Evolutionary conservation across 2,888 invertebrate species (phyloP).

Genomic region (Ceriagrion tenellum): DNA sequence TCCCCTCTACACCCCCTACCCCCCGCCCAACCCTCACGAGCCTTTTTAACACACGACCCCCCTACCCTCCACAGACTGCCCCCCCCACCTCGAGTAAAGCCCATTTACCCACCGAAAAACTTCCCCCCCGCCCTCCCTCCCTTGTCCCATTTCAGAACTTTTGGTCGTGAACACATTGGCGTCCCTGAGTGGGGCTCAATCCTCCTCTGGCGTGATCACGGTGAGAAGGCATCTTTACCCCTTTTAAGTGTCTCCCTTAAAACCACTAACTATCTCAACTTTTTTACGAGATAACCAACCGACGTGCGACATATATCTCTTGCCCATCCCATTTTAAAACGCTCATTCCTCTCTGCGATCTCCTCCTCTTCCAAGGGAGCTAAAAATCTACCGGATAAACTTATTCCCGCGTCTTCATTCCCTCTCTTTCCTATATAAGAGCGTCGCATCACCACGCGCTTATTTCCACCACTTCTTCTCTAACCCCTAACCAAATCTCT

Average conservation of each 20-base stretch:
- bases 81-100: too few relatives aligned
- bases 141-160: neutral
- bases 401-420: neutral
- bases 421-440: neutral
- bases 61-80: neutral
- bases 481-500: neutral
- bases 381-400: neutral
- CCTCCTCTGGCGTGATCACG: neutral
- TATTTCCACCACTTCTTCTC: neutral
- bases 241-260: neutral
- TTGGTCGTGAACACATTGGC: constrained; percentile 11
- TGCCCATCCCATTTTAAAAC: neutral
- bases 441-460: neutral
- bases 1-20: neutral
- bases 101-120: neutral
- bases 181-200: neutral
- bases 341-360: neutral
- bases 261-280: constrained; percentile 3
- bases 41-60: neutral
- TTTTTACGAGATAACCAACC: constrained; percentile 22
- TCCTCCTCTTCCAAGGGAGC: neutral
- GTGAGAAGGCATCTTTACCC: neutral
- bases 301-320: neutral
- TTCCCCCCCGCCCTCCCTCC: neutral
- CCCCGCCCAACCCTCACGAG: neutral